phyloP scores from a whole-genome alignment of 2,797 vertebrate species.

The Oreochromis grahami region DNA sequence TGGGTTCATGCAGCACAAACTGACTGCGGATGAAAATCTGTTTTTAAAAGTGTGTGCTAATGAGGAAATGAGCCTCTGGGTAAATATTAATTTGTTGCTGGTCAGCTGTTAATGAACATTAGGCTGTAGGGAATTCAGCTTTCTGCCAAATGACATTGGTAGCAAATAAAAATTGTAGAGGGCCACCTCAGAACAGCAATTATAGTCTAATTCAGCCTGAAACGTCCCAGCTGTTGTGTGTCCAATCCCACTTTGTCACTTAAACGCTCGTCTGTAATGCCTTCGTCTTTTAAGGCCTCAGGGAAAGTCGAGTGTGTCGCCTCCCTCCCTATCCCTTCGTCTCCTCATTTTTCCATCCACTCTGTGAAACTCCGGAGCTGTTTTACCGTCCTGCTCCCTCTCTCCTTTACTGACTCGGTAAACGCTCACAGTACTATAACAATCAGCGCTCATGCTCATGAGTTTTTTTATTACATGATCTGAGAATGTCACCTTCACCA shows the following conservation, averaged over 20 bases:
- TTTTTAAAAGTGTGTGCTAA: slow-evolving; percentile 20
- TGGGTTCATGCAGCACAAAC: neutral
- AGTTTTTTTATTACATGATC: slow-evolving; percentile 3
- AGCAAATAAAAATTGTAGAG: neutral
- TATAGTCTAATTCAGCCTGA: slow-evolving; percentile 23
- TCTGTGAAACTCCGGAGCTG: slow-evolving; percentile 1
- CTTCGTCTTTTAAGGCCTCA: slow-evolving; percentile 6
- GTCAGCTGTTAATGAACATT: slow-evolving; percentile 52
- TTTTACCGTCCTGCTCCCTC: neutral
- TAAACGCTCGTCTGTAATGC: neutral
- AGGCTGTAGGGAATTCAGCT: slow-evolving; percentile 44
- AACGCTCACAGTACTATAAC: neutral
- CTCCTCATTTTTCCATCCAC: slow-evolving; percentile 7
- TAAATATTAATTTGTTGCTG: slow-evolving; percentile 60
- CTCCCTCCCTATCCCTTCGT: neutral
- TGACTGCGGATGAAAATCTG: slow-evolving; percentile 8
- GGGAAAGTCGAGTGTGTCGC: slow-evolving; percentile 15
- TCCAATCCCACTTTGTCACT: slow-evolving; percentile 13
- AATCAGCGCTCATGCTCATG: neutral
- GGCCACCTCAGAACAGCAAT: slow-evolving; percentile 36
- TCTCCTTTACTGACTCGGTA: neutral
- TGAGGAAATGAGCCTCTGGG: slow-evolving; percentile 47
- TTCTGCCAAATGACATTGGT: slow-evolving; percentile 17
- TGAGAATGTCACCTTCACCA: slow-evolving; percentile 28
- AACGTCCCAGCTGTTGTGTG: slow-evolving; percentile 25